Evolutionary conservation across 1,140 invertebrate genomes (phyloP), one percentile per base, ranked within the genome.

Genomic region (Paraescarpia echinospica): DNA sequence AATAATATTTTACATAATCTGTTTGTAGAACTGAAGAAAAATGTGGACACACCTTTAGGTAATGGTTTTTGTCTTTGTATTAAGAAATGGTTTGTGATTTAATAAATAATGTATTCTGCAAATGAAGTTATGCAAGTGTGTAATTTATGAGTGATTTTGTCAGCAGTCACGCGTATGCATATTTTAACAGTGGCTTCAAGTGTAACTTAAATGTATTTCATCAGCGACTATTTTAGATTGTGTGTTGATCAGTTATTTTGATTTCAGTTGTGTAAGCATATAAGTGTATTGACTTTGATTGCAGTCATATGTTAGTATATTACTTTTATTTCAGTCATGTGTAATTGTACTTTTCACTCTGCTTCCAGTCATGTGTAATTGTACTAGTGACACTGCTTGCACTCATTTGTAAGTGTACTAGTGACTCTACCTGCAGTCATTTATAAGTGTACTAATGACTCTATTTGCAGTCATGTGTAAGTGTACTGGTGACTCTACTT

Each of bases 1-100:
- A 90, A 34, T 90, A 34, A 90, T 34, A 34, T 90, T 27, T 90
- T 90, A 9, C 12, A 34, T 18, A 31, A 90, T 90, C 33, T 90
- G 59, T 77, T 77, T 77, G 4, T 18, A 90, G 89, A 90, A 35
- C n/a, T 90, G 27, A 90, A 90, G 89, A 90, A 90, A 90, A 90
- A 90, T 90, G 89, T 90, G 35, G 89, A 90, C 22, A 90, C 34
- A 18, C 34, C 33, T 31, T 22, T 90, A 90, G 89, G 89, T 90
- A 90, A 90, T 34, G 33, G 8, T 34, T 22, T 89, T 33, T 89
- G 34, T 34, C 14, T 34, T 35, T 34, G 35, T 90, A 22, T 18
- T 90, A 90, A 90, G 14, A 90, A 33, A 5, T 34, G 1, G 35
- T 90, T 2, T 90, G 5, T 34, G 4, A 34, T 35, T 34, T 18